Percentiles rank a stretch among this genome's conserved stretches.
Conservation (phyloP, 2,888 invertebrate species). For the Sesia apiformis region DNA sequence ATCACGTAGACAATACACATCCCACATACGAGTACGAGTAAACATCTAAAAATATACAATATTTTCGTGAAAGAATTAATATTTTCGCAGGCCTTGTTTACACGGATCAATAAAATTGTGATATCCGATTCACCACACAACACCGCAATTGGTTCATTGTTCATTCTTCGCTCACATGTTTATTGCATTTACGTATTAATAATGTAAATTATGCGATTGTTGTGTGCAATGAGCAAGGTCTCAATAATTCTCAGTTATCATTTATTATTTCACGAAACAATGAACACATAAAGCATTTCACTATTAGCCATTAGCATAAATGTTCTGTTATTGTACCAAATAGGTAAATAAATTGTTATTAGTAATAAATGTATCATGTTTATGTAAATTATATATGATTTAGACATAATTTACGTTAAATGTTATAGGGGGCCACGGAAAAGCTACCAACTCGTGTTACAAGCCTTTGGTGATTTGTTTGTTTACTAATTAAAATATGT, state of each 20-base stretch:
- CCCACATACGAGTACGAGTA: no score
- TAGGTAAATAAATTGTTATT: background rate
- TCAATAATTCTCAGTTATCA: conserved; percentile 31
- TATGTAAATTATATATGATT: no score
- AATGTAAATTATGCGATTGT: background rate
- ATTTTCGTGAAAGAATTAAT: conserved; percentile 3
- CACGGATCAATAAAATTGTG: background rate
- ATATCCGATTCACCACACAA: background rate
- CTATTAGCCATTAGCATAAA: conserved; percentile 55
- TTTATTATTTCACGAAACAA: conserved; percentile 60
- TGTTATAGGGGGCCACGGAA: no score
- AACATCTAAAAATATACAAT: no score
- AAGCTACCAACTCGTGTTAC: no score
- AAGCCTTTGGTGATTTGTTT: no score
- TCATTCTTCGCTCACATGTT: background rate
- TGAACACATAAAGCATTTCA: conserved; percentile 61
- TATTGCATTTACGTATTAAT: background rate
- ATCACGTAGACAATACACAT: no score
- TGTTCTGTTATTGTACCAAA: background rate
- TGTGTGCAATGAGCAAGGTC: conserved; percentile 10
- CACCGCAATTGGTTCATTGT: background rate
- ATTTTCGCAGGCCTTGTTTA: background rate
- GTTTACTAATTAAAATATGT: no score
- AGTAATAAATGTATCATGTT: no score
- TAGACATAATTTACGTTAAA: no score